phyloP scores from a whole-genome alignment of 2,888 invertebrate species.

The Diabrotica balteata region DNA sequence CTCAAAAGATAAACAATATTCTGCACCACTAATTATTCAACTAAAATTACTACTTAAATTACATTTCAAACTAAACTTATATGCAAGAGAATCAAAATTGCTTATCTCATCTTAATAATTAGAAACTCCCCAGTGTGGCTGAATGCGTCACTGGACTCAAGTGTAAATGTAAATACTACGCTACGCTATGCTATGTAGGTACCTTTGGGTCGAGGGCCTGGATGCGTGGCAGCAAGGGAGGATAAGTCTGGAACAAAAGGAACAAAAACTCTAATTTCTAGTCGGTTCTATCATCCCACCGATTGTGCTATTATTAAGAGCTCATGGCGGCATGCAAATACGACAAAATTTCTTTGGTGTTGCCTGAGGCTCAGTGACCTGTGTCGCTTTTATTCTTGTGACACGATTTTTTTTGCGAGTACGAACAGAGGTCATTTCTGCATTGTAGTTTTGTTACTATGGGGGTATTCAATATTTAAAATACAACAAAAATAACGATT shows the following conservation, averaged over 20 bases:
- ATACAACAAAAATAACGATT: no score
- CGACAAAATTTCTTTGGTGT: conserved; percentile 38
- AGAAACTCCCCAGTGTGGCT: conserved; percentile 11
- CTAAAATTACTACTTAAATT: no score
- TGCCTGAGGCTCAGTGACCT: conserved; percentile 5
- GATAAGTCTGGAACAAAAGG: conserved; percentile 60
- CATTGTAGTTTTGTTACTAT: no score
- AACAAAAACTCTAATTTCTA: conserved; percentile 57
- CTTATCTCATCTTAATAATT: conserved; percentile 11
- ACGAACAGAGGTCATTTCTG: no score
- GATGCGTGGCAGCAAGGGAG: conserved; percentile 59
- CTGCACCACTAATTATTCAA: no score
- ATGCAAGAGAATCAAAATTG: background rate
- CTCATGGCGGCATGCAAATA: conserved; percentile 44
- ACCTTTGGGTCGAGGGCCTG: conserved; percentile 58
- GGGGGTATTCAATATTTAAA: no score
- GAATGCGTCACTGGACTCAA: conserved; percentile 28
- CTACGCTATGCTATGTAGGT: conserved; percentile 42
- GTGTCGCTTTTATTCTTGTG: background rate
- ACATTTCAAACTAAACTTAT: no score
- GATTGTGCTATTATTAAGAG: conserved; percentile 46
- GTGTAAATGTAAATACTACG: conserved; percentile 18
- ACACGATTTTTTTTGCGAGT: background rate
- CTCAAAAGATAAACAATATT: no score
- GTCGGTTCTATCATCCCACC: conserved; percentile 47